These are phyloP conservation scores for Cataglyphis livida DNA, from an alignment of 2,888 invertebrate genomes.

Conservation along the genomic window DNA sequence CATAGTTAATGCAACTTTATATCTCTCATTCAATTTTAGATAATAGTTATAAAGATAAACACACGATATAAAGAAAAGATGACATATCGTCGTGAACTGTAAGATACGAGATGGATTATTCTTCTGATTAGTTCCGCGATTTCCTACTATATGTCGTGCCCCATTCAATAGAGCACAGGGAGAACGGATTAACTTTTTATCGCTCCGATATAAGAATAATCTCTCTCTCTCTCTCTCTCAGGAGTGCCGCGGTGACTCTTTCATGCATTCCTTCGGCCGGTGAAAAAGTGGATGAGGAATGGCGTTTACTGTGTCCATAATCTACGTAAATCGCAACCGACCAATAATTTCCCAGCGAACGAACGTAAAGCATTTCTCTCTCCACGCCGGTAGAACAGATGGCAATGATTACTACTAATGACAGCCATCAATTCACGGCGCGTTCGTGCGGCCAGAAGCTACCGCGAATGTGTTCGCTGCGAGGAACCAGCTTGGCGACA, in stretches of 20 bases:
- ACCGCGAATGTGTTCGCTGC: constrained; percentile 21
- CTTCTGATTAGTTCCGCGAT: constrained; percentile 51
- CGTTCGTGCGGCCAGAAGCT: constrained; percentile 54
- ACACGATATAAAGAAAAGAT: not conserved
- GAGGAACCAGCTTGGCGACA: constrained; percentile 53
- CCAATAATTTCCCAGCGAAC: constrained; percentile 58
- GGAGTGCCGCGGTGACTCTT: constrained; percentile 44
- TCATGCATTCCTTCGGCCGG: constrained; percentile 53
- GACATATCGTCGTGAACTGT: constrained; percentile 12
- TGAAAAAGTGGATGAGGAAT: constrained; percentile 37
- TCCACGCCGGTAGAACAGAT: constrained; percentile 65
- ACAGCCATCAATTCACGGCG: constrained; percentile 71
- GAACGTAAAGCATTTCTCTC: constrained; percentile 59
- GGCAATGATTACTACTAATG: constrained; percentile 76
- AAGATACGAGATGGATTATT: constrained; percentile 23
- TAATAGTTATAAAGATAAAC: not conserved
- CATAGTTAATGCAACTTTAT: not conserved
- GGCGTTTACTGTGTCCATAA: constrained; percentile 46
- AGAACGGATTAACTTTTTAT: constrained; percentile 46
- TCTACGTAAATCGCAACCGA: constrained; percentile 60
- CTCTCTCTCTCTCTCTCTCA: constrained; percentile 25
- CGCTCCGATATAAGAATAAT: constrained; percentile 44
- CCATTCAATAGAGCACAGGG: constrained; percentile 26
- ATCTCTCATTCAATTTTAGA: not conserved
- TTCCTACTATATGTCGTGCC: constrained; percentile 18